Percentiles rank a stretch among this genome's conserved stretches.
phyloP scores from a whole-genome alignment of 2,113 vertebrate species.

The Cinclus mexicanus region DNA sequence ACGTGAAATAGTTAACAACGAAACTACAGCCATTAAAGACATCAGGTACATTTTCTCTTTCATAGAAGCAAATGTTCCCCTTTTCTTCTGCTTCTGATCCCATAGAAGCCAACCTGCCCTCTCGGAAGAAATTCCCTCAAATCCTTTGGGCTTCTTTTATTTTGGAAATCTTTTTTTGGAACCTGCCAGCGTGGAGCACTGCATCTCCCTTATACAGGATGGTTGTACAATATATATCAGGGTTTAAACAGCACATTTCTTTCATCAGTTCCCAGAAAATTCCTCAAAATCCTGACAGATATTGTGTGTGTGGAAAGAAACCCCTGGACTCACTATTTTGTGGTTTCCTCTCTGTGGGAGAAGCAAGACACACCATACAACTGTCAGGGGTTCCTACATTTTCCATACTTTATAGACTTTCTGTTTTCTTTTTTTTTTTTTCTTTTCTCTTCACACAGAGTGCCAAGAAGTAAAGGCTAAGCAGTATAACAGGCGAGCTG shows the following conservation, averaged over 20 bases:
- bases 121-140: background rate
- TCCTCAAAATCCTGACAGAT: constrained; percentile 58
- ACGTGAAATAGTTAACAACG: background rate
- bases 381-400: constrained; percentile 49
- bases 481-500: background rate
- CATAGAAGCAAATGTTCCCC: background rate
- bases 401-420: constrained; percentile 46
- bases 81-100: background rate
- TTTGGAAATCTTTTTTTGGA: constrained; percentile 17
- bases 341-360: constrained; percentile 64
- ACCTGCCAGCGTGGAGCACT: background rate
- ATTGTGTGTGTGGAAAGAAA: constrained; percentile 34
- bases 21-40: background rate
- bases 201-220: background rate
- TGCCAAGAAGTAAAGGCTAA: constrained; percentile 39
- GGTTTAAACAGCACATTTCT: constrained; percentile 30
- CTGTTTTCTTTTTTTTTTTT: background rate
- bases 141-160: background rate
- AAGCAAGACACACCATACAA: constrained; percentile 54
- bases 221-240: background rate
- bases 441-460: background rate
- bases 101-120: background rate
- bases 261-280: constrained; percentile 54
- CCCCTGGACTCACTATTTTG: constrained; percentile 50
- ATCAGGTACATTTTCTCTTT: background rate